Percentiles rank a stretch among this genome's conserved stretches.
Conservation (phyloP, 2,888 invertebrate species). For the Bembecia ichneumoniformis region DNA sequence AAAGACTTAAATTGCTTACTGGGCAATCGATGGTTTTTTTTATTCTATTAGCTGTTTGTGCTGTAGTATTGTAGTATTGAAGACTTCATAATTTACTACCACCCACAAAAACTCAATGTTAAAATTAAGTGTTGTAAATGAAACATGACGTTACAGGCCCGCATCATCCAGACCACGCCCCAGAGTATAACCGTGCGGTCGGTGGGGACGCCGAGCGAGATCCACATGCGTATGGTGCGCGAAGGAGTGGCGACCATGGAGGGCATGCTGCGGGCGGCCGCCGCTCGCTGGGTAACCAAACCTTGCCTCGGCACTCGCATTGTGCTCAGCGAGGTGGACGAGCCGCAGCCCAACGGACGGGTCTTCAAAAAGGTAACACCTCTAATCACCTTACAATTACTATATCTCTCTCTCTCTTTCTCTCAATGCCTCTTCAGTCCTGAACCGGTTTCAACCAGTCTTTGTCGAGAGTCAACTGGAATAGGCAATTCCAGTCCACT, state of each 20-base stretch:
- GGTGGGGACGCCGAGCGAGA: constrained; percentile 76
- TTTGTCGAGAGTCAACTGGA: too few species aligned
- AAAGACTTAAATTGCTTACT: too few species aligned
- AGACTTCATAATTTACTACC: too few species aligned
- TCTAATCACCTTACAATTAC: too few species aligned
- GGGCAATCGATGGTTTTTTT: too few species aligned
- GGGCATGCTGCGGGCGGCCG: constrained; percentile 85
- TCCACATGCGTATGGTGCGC: constrained; percentile 81
- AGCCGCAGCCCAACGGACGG: constrained; percentile 93
- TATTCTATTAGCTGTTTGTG: too few species aligned
- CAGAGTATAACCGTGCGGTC: constrained; percentile 82
- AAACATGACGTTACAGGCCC: constrained; percentile 82
- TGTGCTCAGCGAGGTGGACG: constrained; percentile 93
- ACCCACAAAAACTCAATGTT: too few species aligned
- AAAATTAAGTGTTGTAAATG: too few species aligned
- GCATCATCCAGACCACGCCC: constrained; percentile 76
- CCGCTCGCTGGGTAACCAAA: constrained; percentile 79
- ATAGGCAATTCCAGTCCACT: too few species aligned
- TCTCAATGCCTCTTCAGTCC: too few species aligned
- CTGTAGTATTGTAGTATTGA: too few species aligned
- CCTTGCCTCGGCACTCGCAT: constrained; percentile 91
- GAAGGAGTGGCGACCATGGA: constrained; percentile 87
- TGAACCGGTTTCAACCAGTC: too few species aligned
- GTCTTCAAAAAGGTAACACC: constrained; percentile 90
- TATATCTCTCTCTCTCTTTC: background rate